These are phyloP conservation scores for Nerophis lumbriciformis DNA, from an alignment of 2,113 vertebrate species.

Conservation along the genomic window DNA sequence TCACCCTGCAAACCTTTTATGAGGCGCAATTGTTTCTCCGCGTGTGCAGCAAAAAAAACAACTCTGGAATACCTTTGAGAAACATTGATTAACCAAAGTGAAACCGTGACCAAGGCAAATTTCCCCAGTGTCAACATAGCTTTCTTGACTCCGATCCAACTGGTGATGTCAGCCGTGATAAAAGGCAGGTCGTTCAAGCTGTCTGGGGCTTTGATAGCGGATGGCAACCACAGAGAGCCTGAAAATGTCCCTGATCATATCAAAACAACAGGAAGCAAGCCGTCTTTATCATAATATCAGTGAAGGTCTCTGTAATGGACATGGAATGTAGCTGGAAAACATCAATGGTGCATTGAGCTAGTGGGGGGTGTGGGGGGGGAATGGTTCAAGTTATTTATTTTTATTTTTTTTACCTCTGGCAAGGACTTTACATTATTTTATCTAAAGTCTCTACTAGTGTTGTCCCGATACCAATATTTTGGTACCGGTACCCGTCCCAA, in stretches of 20 bases:
- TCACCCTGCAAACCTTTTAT: too few relatives aligned
- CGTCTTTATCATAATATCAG: slow-evolving; percentile 67
- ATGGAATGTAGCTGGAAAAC: slow-evolving; percentile 51
- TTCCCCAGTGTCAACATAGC: slow-evolving; percentile 22
- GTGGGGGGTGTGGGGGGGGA: not conserved
- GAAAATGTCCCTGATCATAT: slow-evolving; percentile 63
- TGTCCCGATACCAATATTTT: too few relatives aligned
- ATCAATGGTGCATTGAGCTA: slow-evolving; percentile 43
- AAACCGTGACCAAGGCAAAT: slow-evolving; percentile 27
- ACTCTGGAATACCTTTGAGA: not conserved
- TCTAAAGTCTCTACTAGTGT: too few relatives aligned
- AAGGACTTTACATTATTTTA: not conserved
- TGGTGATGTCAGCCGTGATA: slow-evolving; percentile 34
- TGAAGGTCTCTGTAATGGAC: slow-evolving; percentile 51
- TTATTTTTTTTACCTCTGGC: not conserved
- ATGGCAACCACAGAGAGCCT: slow-evolving; percentile 37
- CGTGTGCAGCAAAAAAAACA: not conserved
- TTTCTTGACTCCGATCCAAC: slow-evolving; percentile 37
- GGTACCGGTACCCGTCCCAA: too few relatives aligned
- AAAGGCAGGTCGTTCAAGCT: slow-evolving; percentile 34
- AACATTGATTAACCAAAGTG: not conserved
- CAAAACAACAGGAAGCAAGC: slow-evolving; percentile 74
- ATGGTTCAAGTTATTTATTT: not conserved
- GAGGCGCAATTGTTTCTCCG: too few relatives aligned
- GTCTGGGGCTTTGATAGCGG: slow-evolving; percentile 49